phyloP scores from a whole-genome alignment of 2,797 vertebrate genomes.

The Kryptolebias ocellatus region DNA sequence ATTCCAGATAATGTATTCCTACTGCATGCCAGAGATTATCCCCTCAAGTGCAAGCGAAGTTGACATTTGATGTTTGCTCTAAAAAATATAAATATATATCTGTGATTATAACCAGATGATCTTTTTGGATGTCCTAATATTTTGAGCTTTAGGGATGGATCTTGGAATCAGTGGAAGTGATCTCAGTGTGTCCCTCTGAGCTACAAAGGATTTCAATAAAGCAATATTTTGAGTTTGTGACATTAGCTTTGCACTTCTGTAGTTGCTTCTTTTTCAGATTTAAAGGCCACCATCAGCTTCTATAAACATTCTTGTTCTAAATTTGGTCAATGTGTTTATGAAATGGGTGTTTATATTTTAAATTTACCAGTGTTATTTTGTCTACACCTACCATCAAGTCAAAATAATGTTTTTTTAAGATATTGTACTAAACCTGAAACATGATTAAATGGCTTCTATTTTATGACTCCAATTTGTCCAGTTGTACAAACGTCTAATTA shows the following conservation, averaged over 20 bases:
- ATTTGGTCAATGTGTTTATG: no score
- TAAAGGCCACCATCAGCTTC: not conserved
- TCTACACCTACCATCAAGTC: no score
- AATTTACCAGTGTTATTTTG: no score
- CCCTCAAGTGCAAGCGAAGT: not conserved
- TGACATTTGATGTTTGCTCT: conserved; percentile 5
- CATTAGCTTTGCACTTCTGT: not conserved
- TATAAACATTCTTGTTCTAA: not conserved
- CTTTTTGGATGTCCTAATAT: no score
- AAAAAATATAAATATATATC: not conserved
- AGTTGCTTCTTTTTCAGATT: not conserved
- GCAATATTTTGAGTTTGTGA: not conserved
- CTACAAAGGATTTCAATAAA: not conserved
- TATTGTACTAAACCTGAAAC: not conserved
- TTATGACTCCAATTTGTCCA: not conserved
- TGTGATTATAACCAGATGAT: no score
- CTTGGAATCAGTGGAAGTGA: no score
- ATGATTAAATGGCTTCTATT: not conserved
- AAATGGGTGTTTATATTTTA: no score
- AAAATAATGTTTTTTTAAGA: no score
- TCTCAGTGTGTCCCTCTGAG: not conserved
- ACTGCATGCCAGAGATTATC: not conserved
- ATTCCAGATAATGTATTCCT: conserved; percentile 3
- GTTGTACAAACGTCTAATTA: conserved; percentile 4
- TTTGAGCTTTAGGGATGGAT: no score